Base-by-base conservation (phyloP, 2,113 vertebrate species). In the Acanthisitta chloris region DNA sequence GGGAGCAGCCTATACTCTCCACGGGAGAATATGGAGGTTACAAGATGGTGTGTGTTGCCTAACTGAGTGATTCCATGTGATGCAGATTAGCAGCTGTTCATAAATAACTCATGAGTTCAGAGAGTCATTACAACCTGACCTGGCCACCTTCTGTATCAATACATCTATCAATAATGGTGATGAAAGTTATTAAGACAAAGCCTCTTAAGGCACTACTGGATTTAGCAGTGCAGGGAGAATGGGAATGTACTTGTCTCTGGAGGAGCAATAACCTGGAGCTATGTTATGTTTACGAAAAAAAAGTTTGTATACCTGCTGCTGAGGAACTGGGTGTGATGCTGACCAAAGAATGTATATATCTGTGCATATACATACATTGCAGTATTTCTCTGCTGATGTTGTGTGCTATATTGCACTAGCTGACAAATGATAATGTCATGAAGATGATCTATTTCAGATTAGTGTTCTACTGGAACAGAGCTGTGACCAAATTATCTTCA, bases 91-190 rank as follows among this genome's bases (percentile, higher is more conserved):
- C 42, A 86, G 38, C 14, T 61, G n/a, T 45, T 92, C 72, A 49
- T 96, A 81, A 93, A 93, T 92, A 81, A 95, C 57, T 67, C 23
- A 88, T n/a, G 80, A 86, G 36, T 81, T 93, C 64, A 71, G 65
- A 91, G 25, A 93, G 85, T 81, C 25, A 5, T 92, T 96, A 55
- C 43, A 66, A 59, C 45, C 64, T 91, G 83, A 79, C 84, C 86
- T 69, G 54, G 65, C n/a, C 57, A 85, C 73, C 71, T 82, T 38
- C 26, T 69, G 7, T 93, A 94, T 93, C 80, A 71, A 96, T 96
- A 90, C 59, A 71, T 34, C 76, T 96, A 86, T 84, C 88, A 88
- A 92, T 96, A 96, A 66, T 10, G 25, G 87, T 66, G 64, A 83
- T 71, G 55, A 85, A 95, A 91, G 78, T 92, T 82, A 81, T 83